phyloP scores from a whole-genome alignment of 2,888 invertebrate genomes.

The Saturnia japonica region DNA sequence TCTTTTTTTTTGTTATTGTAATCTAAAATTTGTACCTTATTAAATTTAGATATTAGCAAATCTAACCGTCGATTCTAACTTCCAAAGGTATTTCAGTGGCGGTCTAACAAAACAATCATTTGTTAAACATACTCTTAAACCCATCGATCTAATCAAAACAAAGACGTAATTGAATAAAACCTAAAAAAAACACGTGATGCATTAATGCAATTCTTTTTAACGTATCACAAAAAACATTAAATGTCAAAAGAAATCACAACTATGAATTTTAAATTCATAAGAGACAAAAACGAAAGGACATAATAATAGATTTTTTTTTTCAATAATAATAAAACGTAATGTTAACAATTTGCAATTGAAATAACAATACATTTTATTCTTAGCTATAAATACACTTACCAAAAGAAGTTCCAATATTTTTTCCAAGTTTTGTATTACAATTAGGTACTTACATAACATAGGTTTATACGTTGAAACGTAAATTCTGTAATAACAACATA shows the following conservation, averaged over 20 bases:
- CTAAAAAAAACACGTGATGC: constrained; percentile 70
- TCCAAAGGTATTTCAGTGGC: constrained; percentile 49
- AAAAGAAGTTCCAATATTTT: constrained; percentile 54
- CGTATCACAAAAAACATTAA: constrained; percentile 82
- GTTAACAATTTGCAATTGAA: constrained; percentile 58
- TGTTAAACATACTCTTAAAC: constrained; percentile 48
- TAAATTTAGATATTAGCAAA: constrained; percentile 60
- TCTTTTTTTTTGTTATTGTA: constrained; percentile 47
- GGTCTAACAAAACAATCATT: constrained; percentile 41
- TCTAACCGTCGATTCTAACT: constrained; percentile 53
- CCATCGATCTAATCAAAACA: constrained; percentile 56
- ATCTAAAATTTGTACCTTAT: constrained; percentile 72
- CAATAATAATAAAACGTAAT: constrained; percentile 57
- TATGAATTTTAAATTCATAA: constrained; percentile 82
- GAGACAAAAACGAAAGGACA: constrained; percentile 72
- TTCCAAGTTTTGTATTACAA: constrained; percentile 35
- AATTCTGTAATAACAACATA: constrained; percentile 11
- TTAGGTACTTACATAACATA: constrained; percentile 14
- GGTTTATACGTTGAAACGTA: background rate
- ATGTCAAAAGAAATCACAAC: constrained; percentile 82
- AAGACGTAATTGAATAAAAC: constrained; percentile 56
- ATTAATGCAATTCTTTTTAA: constrained; percentile 78
- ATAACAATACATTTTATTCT: constrained; percentile 53
- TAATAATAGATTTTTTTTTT: constrained; percentile 47
- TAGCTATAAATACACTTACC: constrained; percentile 59